Percentiles rank a stretch among this genome's conserved stretches.
These are phyloP conservation scores for Penaeus monodon DNA, from an alignment of 2,888 invertebrate species.

Conservation along the genomic window DNA sequence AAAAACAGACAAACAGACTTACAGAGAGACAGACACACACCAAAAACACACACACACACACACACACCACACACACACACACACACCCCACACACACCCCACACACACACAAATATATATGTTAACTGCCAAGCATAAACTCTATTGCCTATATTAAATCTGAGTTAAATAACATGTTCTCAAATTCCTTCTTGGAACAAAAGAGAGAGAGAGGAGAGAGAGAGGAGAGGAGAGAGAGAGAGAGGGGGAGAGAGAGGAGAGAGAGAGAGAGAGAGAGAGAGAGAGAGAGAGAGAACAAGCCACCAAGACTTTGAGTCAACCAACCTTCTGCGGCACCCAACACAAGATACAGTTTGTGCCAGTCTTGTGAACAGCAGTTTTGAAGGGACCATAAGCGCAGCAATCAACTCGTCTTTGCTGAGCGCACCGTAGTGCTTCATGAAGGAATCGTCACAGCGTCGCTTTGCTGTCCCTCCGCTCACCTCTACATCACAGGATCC, in stretches of 20 bases:
- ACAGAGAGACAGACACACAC: no score
- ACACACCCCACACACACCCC: no score
- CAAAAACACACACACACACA: no score
- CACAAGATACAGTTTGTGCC: constrained; percentile 51
- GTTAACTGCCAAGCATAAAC: no score
- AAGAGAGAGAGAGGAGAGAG: no score
- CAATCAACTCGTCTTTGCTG: constrained; percentile 45
- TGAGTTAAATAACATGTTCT: neutral
- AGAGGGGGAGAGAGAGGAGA: no score
- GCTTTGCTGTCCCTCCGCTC: constrained; percentile 22
- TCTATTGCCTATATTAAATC: neutral
- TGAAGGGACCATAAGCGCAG: constrained; percentile 48
- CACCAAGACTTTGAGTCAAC: neutral
- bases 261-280: no score
- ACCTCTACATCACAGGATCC: constrained; percentile 42
- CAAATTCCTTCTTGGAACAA: neutral
- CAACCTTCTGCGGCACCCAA: constrained; percentile 52
- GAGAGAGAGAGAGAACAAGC: neutral
- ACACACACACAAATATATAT: no score
- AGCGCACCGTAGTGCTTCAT: constrained; percentile 31
- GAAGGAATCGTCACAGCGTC: constrained; percentile 46
- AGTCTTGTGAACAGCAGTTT: constrained; percentile 42
- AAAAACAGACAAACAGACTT: no score
- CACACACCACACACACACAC: no score
- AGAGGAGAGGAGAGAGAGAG: no score